Evolutionary conservation across 2,888 invertebrate genomes (phyloP), one percentile per base, ranked within the genome.

Genomic region (Polyploca ridens): DNA sequence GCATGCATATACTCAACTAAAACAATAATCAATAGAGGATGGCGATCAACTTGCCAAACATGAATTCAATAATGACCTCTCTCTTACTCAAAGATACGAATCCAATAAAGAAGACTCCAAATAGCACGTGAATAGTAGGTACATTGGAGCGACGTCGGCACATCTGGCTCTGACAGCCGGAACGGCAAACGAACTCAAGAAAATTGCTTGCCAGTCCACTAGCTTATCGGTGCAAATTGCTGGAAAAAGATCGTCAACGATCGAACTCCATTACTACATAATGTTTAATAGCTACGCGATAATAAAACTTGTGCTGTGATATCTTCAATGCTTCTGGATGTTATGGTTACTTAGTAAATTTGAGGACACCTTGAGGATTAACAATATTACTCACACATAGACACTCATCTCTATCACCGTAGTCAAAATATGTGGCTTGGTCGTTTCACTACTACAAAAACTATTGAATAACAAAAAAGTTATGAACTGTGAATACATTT

Each of bases 151-250:
- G 61, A 41, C 27, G 61, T 41, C 64, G 54, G 61, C 64, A 64
- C 64, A 64, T 61, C 64, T 64, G 64, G 49, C 61, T 27, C 49
- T 64, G 60, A 61, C 64, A 64, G 64, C 63, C 7, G 57, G 33
- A 57, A 49, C 60, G 38, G 49, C 49, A 60, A 44, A 54, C 59
- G 61, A 64, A 61, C 61, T 61, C 16, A 41, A 61, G 61, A 61
- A 61, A 61, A 61, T 61, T 61, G 61, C 61, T 44, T 61, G 27
- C 61, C 61, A 61, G 61, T 61, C 61, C 61, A 44, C 61, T 61
- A 41, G 61, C 41, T 61, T 61, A 61, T 61, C 61, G 61, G 61
- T 33, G 61, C 61, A 61, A 61, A 61, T 61, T 61, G 44, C 61
- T 61, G 41, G 41, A 61, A 61, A 61, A 44, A 61, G 61, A 41